Evolutionary conservation across 1,140 invertebrate genomes (phyloP), one percentile per base, ranked within the genome.

Genomic region (Varroa destructor): DNA sequence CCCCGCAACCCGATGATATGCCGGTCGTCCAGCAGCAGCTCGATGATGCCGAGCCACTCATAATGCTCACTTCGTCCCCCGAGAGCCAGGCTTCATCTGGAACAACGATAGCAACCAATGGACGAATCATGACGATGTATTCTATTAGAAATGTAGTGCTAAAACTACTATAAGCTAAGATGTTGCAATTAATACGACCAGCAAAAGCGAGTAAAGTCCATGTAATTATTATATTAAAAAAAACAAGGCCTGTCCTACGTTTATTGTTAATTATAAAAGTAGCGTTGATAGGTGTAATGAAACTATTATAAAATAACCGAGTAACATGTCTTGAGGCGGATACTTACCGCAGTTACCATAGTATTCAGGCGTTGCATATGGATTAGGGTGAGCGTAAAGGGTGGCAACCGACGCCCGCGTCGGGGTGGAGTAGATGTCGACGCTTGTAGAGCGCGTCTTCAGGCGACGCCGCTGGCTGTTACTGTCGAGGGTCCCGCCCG

Each of bases 321-420:
- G 46, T 8, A 5, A 8, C 8, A 3, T 51, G 46, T 51, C 0
- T 51, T 8, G 46, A 51, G 4, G 46, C 8, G 3, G 46, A 2
- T 25, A 67, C 61, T n/a, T 67, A 46, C 61, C 61, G 40, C 61
- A 67, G 46, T 40, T 67, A 43, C 61, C 61, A 67, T 37, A 67
- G 46, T 51, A 51, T 51, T 51, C 46, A 67, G 61, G 61, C 61
- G 61, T 67, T 67, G 61, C 61, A 67, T 67, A 67, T 67, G 14
- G 61, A 67, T 46, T 67, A 14, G 61, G 61, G 40, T 67, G 61
- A 67, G 61, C 61, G 40, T 67, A 67, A 8, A 67, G 40, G 40
- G 61, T 37, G 46, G 61, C 61, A 43, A 67, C 61, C 12, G 61
- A 67, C 40, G 61, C 12, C 37, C 61, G 40, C 61, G 61, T 12